Evolutionary conservation across 2,888 invertebrate species (phyloP).

Genomic region (Sinohyriopsis cumingii): DNA sequence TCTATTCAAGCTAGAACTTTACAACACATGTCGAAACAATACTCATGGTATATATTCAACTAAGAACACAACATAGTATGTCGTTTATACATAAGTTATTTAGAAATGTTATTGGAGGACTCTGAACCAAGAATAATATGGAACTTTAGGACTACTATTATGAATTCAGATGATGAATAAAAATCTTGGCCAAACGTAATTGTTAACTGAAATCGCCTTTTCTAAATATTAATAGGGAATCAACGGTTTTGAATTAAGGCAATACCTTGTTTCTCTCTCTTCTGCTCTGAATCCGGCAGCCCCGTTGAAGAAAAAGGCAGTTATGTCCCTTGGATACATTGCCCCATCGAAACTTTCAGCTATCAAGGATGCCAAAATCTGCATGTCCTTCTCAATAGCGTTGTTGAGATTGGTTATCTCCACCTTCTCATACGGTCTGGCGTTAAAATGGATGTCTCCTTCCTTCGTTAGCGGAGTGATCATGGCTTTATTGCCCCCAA

Average conservation of each 20-base stretch:
- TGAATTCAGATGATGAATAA: too few species aligned
- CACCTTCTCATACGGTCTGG: slow-evolving; percentile 26
- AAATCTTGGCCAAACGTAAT: too few species aligned
- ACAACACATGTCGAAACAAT: too few species aligned
- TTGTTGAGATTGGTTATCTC: slow-evolving; percentile 16
- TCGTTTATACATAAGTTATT: too few species aligned
- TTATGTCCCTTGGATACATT: slow-evolving; percentile 4
- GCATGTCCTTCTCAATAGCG: slow-evolving; percentile 9
- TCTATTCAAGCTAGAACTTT: too few species aligned
- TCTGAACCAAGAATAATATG: too few species aligned
- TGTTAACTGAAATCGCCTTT: too few species aligned
- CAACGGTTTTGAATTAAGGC: neutral
- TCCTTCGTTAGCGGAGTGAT: slow-evolving; percentile 16
- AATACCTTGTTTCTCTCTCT: slow-evolving; percentile 29
- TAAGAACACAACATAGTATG: too few species aligned
- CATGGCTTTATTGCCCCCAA: slow-evolving; percentile 16
- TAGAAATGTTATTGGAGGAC: too few species aligned
- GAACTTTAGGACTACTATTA: too few species aligned
- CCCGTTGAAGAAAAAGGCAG: slow-evolving; percentile 22
- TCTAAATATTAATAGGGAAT: too few species aligned
- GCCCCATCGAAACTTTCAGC: slow-evolving; percentile 41
- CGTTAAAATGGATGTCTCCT: slow-evolving; percentile 32
- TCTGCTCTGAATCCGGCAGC: slow-evolving; percentile 30
- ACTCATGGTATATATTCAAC: too few species aligned
- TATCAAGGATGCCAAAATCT: slow-evolving; percentile 21